These are phyloP conservation scores for Aplochiton taeniatus DNA, from an alignment of 2,797 vertebrate species.

Conservation along the genomic window DNA sequence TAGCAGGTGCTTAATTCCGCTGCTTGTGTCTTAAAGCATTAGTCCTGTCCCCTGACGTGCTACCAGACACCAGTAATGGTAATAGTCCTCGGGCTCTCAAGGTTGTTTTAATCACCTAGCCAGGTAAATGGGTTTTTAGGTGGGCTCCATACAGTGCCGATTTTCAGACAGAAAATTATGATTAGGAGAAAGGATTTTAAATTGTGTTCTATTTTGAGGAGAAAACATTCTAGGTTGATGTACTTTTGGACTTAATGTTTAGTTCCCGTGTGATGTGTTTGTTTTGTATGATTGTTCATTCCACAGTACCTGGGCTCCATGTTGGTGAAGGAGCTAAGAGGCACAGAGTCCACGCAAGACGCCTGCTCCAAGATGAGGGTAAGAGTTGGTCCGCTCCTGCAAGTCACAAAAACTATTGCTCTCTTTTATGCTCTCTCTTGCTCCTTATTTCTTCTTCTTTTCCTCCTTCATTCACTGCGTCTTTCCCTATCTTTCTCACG, in stretches of 20 bases:
- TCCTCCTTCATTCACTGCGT: not conserved
- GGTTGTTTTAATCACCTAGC: constrained; percentile 34
- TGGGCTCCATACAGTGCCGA: too few species aligned
- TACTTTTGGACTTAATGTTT: too few species aligned
- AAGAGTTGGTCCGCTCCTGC: constrained; percentile 55
- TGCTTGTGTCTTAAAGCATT: not conserved
- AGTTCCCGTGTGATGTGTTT: too few species aligned
- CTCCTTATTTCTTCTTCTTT: not conserved
- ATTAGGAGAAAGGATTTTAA: too few species aligned
- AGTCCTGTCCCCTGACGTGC: constrained; percentile 22
- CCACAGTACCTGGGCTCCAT: constrained; percentile 98
- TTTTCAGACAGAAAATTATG: too few species aligned
- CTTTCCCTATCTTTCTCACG: not conserved
- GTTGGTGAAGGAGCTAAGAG: constrained; percentile 98
- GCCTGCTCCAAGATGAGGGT: constrained; percentile 99
- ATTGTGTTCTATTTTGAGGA: too few species aligned
- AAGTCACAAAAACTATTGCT: not conserved
- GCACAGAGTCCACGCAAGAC: constrained; percentile 97
- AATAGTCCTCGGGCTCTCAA: constrained; percentile 38
- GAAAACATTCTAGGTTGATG: too few species aligned
- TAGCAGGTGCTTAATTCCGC: constrained; percentile 49
- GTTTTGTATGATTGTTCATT: constrained; percentile 12
- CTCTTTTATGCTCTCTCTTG: not conserved
- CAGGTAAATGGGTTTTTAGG: not conserved
- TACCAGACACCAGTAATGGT: constrained; percentile 14